These are phyloP conservation scores for Lepidostoma basale DNA, from an alignment of 1,140 invertebrate genomes.

Conservation along the genomic window DNA sequence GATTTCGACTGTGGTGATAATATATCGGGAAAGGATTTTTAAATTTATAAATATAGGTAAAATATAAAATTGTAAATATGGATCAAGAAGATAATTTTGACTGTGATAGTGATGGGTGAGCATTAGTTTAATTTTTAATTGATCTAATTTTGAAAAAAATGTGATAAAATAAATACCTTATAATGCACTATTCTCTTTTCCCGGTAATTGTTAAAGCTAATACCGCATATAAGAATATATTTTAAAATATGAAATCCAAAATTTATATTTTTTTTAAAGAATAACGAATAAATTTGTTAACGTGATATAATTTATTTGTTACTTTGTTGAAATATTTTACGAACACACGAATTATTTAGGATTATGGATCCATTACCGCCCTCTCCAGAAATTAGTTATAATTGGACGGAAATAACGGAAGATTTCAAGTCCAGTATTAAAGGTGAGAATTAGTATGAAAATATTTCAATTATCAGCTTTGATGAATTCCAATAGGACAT, in stretches of 20 bases:
- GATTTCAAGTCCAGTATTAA: conserved; percentile 77
- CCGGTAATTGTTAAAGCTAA: too few species aligned
- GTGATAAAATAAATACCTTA: too few species aligned
- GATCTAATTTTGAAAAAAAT: too few species aligned
- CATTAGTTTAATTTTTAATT: neutral
- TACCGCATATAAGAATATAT: neutral
- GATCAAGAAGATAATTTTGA: conserved; percentile 52
- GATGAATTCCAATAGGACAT: neutral
- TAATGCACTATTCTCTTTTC: too few species aligned
- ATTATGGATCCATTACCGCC: conserved; percentile 54
- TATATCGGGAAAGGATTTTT: too few species aligned
- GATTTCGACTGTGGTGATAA: too few species aligned
- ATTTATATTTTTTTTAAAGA: too few species aligned
- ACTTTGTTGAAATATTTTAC: too few species aligned
- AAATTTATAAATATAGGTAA: too few species aligned
- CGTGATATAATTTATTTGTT: too few species aligned
- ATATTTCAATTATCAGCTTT: neutral
- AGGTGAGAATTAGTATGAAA: conserved; percentile 64
- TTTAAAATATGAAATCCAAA: too few species aligned
- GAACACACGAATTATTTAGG: conserved; percentile 48
- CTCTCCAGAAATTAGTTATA: conserved; percentile 62
- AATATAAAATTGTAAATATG: conserved; percentile 34
- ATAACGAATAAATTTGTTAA: too few species aligned
- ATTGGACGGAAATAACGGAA: conserved; percentile 79
- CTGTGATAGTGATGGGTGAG: conserved; percentile 57